These are phyloP conservation scores for Megathymus violae DNA, from an alignment of 1,140 invertebrate species.

Conservation along the genomic window DNA sequence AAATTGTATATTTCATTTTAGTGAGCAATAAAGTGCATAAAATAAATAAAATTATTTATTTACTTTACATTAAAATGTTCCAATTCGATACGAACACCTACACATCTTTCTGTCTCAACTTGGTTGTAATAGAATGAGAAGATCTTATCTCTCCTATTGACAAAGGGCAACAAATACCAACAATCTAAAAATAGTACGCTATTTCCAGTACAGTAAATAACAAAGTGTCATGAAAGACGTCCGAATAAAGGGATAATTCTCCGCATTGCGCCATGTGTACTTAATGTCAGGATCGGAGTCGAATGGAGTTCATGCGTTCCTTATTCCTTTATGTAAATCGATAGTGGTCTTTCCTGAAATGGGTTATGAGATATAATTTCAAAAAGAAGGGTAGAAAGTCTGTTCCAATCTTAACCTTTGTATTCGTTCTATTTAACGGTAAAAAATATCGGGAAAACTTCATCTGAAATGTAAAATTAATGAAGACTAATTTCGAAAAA, in stretches of 20 bases:
- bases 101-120: too few relatives aligned
- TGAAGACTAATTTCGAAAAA: too few relatives aligned
- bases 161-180: conserved; percentile 8
- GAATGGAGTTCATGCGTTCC: conserved; percentile 9
- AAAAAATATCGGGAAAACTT: too few relatives aligned
- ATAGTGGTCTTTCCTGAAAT: conserved; percentile 27
- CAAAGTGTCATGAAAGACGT: conserved; percentile 15
- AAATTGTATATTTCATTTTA: too few relatives aligned
- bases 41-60: too few relatives aligned
- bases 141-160: conserved; percentile 6
- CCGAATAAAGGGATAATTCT: conserved; percentile 32
- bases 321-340: conserved; percentile 56
- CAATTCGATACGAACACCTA: too few relatives aligned
- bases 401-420: too few relatives aligned
- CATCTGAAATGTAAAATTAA: too few relatives aligned
- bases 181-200: conserved; percentile 17
- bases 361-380: conserved; percentile 6
- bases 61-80: too few relatives aligned
- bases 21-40: too few relatives aligned
- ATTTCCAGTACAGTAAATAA: conserved; percentile 32
- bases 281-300: conserved; percentile 39
- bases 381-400: neutral
- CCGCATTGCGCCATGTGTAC: conserved; percentile 39
- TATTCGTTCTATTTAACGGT: too few relatives aligned
- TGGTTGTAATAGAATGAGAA: neutral